A percentile compares a stretch with the other conserved stretches of the same genome.
Evolutionary conservation across 2,888 invertebrate genomes (phyloP).

Genomic region (Laothoe populi): DNA sequence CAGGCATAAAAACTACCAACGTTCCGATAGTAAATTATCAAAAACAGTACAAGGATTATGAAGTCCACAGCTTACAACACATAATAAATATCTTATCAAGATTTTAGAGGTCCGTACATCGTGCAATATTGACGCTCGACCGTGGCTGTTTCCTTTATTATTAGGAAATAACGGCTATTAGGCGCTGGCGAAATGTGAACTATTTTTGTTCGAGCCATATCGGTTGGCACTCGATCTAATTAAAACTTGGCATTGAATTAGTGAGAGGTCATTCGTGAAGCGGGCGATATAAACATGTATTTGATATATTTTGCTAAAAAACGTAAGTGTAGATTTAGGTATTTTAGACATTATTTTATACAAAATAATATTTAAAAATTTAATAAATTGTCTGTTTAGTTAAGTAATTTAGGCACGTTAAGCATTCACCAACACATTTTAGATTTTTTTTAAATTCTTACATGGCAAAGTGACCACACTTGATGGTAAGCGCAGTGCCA

Average conservation of each 20-base stretch:
- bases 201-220: constrained; percentile 24
- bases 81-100: not conserved
- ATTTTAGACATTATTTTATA: no score
- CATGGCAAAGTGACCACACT: no score
- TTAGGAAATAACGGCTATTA: constrained; percentile 24
- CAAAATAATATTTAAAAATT: no score
- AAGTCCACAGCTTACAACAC: not conserved
- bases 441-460: no score
- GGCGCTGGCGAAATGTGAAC: constrained; percentile 7
- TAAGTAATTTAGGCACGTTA: no score
- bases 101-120: not conserved
- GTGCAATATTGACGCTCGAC: not conserved
- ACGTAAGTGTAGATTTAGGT: no score
- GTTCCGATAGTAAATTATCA: no score
- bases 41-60: not conserved
- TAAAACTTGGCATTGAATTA: constrained; percentile 28
- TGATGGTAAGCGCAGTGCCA: no score
- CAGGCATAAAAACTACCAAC: no score
- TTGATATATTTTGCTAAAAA: no score
- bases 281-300: not conserved
- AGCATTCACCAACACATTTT: no score
- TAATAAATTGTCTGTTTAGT: no score
- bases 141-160: constrained; percentile 23
- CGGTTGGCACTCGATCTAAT: constrained; percentile 25
- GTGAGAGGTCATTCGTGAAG: constrained; percentile 15